Evolutionary conservation across 2,113 vertebrate genomes (phyloP).

Genomic region (Hippocampus zosterae): DNA sequence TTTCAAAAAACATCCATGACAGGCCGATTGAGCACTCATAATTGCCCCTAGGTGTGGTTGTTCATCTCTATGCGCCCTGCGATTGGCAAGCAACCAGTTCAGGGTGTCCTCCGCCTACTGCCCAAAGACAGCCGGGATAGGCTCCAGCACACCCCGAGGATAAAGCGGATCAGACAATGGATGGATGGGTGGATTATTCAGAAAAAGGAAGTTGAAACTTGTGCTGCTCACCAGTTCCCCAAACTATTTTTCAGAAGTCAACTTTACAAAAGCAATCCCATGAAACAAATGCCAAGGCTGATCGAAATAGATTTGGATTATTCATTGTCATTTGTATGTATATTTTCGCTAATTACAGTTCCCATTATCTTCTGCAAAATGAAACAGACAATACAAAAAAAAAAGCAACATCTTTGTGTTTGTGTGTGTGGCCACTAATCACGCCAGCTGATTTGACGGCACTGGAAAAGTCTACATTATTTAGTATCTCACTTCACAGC

Average conservation of each 20-base stretch:
- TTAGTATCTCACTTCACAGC: constrained; percentile 66
- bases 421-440: constrained; percentile 52
- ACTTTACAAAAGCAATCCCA: not conserved
- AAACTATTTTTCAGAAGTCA: not conserved
- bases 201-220: not conserved
- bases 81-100: no score
- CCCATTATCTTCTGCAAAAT: constrained; percentile 7
- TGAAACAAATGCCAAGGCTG: not conserved
- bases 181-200: not conserved
- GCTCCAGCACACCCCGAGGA: no score
- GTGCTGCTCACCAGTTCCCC: not conserved
- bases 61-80: no score
- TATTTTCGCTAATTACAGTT: constrained; percentile 8
- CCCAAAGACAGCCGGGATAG: no score
- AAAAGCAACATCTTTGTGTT: constrained; percentile 6
- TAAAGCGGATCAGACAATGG: no score
- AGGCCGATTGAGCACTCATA: no score
- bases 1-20: no score
- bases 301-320: not conserved
- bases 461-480: constrained; percentile 68
- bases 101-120: no score
- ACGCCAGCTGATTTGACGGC: constrained; percentile 55
- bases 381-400: constrained; percentile 5
- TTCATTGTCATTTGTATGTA: not conserved
- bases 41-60: no score